Evolutionary conservation across 2,888 invertebrate species (phyloP), one percentile per base, ranked within the genome.

Genomic region (Thereva unica): DNA sequence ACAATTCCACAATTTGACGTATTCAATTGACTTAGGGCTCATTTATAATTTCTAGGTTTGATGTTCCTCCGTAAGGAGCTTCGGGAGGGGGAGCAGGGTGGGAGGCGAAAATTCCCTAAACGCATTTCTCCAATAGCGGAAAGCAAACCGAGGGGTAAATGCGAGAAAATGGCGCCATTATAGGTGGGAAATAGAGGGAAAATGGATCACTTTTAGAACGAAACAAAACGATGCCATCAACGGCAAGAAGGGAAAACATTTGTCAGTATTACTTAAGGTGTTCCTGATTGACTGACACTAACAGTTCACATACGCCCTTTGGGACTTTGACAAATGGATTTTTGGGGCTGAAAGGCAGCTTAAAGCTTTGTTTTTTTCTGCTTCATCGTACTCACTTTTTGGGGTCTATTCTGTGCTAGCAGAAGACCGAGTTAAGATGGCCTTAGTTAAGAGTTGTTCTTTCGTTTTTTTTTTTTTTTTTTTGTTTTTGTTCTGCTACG

Each of bases 241-340:
- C 67, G 57, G 57, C 61, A 64, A 68, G 67, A 64, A 64, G 52
- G 50, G 42, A 38, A 56, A 57, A 64, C 67, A 68, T 68, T 68
- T 68, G 67, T 68, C 67, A 68, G 67, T 68, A 68, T 68, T 68
- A 68, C 64, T 68, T 68, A 64, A 68, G 67, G 67, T 68, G 56
- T 57, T 67, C 47, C 67, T 64, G 64, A 68, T 68, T 68, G 67
- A 68, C 67, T 68, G 64, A 64, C 67, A 64, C 67, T 64, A 67
- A 50, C 67, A 61, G 67, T 59, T 41, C 67, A 53, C 57, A 61
- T 61, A 61, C 61, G 54, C 45, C 61, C 47, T 54, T 47, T 54
- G 54, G 53, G 61, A 47, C 61, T 54, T 61, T 67, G 67, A 67
- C 67, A 67, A 67, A 67, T 67, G 67, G 67, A 67, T 61, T 67